These are phyloP conservation scores for Listronotus bonariensis DNA, from an alignment of 1,140 invertebrate species.

Conservation along the genomic window DNA sequence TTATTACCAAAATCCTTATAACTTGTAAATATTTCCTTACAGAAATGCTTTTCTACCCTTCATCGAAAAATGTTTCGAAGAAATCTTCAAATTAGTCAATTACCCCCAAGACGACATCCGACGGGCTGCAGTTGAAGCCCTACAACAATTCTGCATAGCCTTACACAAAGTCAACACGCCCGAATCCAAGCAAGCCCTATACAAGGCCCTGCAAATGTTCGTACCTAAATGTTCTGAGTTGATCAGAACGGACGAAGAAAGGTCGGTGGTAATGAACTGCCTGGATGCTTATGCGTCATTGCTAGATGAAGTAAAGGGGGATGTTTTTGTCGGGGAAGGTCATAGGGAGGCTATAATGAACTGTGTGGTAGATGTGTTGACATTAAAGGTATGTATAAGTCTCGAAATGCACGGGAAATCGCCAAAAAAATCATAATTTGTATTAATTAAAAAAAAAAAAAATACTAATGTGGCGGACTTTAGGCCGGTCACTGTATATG, in stretches of 20 bases:
- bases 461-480: no score
- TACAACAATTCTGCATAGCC: conserved; percentile 70
- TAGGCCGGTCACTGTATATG: no score
- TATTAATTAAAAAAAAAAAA: no score
- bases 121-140: conserved; percentile 66
- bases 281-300: conserved; percentile 67
- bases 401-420: no score
- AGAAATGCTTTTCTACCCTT: conserved; percentile 71
- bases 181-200: conserved; percentile 58
- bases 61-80: conserved; percentile 69
- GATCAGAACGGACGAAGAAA: conserved; percentile 69
- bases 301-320: conserved; percentile 62
- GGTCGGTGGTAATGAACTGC: conserved; percentile 70
- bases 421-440: no score
- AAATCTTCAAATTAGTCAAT: conserved; percentile 70
- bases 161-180: conserved; percentile 61
- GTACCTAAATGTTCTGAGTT: conserved; percentile 71
- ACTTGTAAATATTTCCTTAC: conserved; percentile 41
- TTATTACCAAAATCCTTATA: conserved; percentile 1
- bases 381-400: conserved; percentile 49
- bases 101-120: conserved; percentile 75
- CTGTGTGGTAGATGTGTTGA: conserved; percentile 70
- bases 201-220: conserved; percentile 59
- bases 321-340: conserved; percentile 64
- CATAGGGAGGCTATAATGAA: conserved; percentile 71